Percentiles rank a stretch among this genome's conserved stretches.
These are phyloP conservation scores for Plutella xylostella DNA, from an alignment of 2,888 invertebrate species.

Conservation along the genomic window DNA sequence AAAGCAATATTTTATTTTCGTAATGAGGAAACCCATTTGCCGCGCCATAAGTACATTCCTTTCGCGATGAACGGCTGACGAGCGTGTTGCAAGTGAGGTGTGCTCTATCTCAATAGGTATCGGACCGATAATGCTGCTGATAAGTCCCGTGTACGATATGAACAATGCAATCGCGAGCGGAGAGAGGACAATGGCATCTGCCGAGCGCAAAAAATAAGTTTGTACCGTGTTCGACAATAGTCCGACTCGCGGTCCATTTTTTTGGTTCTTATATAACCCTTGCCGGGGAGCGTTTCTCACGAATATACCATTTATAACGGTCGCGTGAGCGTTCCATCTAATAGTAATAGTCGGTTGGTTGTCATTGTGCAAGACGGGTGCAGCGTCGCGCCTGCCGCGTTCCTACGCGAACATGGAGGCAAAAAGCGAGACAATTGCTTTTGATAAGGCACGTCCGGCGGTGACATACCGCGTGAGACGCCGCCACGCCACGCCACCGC, in stretches of 20 bases:
- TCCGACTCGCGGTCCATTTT: not conserved
- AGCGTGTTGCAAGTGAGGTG: not conserved
- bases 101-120: slow-evolving; percentile 2
- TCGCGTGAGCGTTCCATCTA: not conserved
- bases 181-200: not conserved
- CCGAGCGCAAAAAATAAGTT: not conserved
- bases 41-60: no score
- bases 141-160: not conserved
- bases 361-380: slow-evolving; percentile 6
- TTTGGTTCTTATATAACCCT: not conserved
- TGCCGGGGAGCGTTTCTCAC: slow-evolving; percentile 4
- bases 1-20: no score
- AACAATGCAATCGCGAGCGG: not conserved
- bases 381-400: slow-evolving; percentile 15
- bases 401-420: slow-evolving; percentile 16
- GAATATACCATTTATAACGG: slow-evolving; percentile 1
- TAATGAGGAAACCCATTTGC: no score
- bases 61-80: no score
- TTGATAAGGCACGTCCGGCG: slow-evolving; percentile 39
- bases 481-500: not conserved
- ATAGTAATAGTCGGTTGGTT: not conserved
- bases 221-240: not conserved
- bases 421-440: slow-evolving; percentile 33
- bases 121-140: not conserved
- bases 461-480: not conserved